Conservation (phyloP, 2,113 vertebrate genomes). For the Glareola pratincola region DNA sequence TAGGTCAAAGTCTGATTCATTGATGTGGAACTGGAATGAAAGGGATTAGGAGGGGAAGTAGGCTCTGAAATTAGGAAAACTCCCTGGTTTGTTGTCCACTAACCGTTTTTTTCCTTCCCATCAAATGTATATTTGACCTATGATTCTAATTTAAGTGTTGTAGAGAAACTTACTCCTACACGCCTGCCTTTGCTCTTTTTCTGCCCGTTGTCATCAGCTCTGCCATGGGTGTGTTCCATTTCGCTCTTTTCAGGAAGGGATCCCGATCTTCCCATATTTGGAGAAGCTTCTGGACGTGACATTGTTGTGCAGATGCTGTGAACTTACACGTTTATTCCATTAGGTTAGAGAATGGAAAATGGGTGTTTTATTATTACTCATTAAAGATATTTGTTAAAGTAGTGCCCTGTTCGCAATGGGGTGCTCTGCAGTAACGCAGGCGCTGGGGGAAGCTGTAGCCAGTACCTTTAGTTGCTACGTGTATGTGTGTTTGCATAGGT, state of each 20-base stretch:
- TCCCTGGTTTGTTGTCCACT: neutral
- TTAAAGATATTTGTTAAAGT: neutral
- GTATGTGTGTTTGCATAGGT: neutral
- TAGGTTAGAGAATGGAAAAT: slow-evolving; percentile 31
- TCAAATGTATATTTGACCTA: slow-evolving; percentile 11
- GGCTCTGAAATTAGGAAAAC: neutral
- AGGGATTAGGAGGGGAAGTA: neutral
- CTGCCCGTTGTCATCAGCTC: neutral
- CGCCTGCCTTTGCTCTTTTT: neutral
- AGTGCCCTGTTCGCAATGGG: neutral
- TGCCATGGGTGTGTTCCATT: neutral
- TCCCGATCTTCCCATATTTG: neutral
- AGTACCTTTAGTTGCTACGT: neutral
- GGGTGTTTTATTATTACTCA: slow-evolving; percentile 36
- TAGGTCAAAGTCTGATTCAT: slow-evolving; percentile 28
- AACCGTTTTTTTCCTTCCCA: neutral
- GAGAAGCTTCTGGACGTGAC: neutral
- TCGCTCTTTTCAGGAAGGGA: neutral
- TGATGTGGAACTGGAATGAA: slow-evolving; percentile 1
- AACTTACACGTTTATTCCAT: slow-evolving; percentile 15
- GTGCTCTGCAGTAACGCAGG: neutral
- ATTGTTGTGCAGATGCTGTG: neutral
- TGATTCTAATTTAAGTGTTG: slow-evolving; percentile 33
- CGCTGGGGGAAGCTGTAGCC: neutral
- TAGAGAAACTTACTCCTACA: neutral